phyloP scores from a whole-genome alignment of 2,113 vertebrate genomes.

The Axis porcinus region DNA sequence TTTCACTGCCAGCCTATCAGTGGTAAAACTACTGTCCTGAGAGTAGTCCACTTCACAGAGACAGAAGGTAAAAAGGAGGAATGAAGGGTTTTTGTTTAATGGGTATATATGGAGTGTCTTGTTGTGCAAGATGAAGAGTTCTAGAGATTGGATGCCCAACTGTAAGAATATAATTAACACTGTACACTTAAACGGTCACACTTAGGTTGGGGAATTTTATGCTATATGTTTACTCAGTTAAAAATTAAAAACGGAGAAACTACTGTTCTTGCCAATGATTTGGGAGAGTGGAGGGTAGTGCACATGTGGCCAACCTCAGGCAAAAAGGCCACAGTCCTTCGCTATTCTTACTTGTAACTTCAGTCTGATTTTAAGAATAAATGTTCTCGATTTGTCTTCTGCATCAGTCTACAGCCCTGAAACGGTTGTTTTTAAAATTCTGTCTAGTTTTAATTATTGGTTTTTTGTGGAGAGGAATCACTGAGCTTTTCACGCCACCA shows the following conservation, averaged over 20 bases:
- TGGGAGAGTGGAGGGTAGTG: neutral
- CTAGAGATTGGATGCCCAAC: neutral
- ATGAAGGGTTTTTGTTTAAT: neutral
- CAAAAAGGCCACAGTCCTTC: neutral
- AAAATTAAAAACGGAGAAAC: neutral
- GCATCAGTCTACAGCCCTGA: neutral
- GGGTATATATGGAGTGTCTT: neutral
- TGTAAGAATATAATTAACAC: neutral
- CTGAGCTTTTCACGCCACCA: neutral
- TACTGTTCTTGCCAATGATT: neutral
- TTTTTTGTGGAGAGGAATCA: neutral
- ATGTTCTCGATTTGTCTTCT: neutral
- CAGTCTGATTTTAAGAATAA: neutral
- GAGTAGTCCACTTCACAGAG: neutral
- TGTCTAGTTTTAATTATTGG: neutral
- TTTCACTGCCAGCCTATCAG: neutral
- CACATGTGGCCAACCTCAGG: too few relatives aligned
- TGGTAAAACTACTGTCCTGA: neutral
- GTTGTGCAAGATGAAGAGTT: neutral
- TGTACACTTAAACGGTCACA: neutral
- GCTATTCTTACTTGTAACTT: neutral
- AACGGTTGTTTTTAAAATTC: neutral
- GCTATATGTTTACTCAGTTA: neutral
- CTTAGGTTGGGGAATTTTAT: neutral
- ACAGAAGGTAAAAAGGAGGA: neutral